phyloP scores from a whole-genome alignment of 2,797 vertebrate species.

The Argya squamiceps region DNA sequence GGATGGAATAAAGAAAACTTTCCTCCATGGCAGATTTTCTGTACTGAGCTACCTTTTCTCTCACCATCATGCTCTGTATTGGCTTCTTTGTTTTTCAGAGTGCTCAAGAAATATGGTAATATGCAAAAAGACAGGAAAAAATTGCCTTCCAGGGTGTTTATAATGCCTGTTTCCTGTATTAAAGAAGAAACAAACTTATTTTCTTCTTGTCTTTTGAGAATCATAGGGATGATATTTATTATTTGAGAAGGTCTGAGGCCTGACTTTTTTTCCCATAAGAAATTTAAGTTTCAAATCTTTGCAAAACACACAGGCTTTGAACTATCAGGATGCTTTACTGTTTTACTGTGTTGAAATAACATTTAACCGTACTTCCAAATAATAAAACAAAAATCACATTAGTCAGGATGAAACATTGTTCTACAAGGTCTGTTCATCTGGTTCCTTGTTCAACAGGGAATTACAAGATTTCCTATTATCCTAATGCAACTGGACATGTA shows the following conservation, averaged over 20 bases:
- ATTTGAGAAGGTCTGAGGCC: background rate
- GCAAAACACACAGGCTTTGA: background rate
- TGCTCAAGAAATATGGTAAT: background rate
- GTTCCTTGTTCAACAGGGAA: background rate
- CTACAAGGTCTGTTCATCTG: conserved; percentile 14
- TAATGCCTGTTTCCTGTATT: background rate
- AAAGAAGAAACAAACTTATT: background rate
- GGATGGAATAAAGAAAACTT: background rate
- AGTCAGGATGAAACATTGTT: background rate
- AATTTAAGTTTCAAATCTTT: background rate
- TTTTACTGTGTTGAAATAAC: background rate
- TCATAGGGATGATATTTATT: background rate
- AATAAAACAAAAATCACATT: background rate
- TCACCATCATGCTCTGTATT: background rate
- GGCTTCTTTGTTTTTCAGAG: background rate
- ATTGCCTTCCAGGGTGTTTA: background rate
- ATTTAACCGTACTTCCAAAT: background rate
- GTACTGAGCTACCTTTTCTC: background rate
- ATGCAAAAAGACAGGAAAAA: background rate
- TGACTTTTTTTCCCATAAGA: background rate
- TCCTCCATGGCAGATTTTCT: background rate
- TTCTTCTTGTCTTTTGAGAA: background rate
- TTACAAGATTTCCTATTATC: conserved; percentile 25
- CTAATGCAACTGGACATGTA: conserved; percentile 39
- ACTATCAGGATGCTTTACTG: background rate